Conservation (phyloP, 2,113 vertebrate species). For the Xiphorhynchus elegans region DNA sequence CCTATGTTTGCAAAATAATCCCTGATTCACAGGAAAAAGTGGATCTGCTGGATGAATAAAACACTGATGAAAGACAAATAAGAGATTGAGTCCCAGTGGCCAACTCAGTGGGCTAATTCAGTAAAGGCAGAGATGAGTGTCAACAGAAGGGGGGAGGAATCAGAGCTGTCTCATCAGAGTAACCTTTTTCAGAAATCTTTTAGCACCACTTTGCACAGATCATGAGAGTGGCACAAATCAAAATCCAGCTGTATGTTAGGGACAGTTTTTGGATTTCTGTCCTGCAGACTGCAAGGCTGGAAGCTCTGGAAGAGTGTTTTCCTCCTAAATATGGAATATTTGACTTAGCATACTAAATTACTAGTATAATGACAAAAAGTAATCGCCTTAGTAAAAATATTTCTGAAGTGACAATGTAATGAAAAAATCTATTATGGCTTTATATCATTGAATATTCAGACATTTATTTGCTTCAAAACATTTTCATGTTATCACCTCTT, state of each 20-base stretch:
- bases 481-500: background rate
- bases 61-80: background rate
- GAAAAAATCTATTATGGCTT: background rate
- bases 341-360: background rate
- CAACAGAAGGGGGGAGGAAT: background rate
- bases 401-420: background rate
- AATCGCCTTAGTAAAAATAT: background rate
- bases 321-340: background rate
- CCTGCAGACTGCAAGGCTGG: background rate
- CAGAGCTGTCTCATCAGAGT: background rate
- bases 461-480: background rate
- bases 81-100: background rate
- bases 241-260: background rate
- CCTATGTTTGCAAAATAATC: background rate
- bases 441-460: background rate
- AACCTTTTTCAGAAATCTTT: background rate
- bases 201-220: background rate
- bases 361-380: background rate
- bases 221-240: background rate
- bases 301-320: background rate
- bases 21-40: background rate
- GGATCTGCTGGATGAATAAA: background rate
- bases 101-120: background rate
- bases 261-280: background rate
- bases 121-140: background rate